These are phyloP conservation scores for Dermatophagoides farinae DNA, from an alignment of 1,140 invertebrate species.

Conservation along the genomic window DNA sequence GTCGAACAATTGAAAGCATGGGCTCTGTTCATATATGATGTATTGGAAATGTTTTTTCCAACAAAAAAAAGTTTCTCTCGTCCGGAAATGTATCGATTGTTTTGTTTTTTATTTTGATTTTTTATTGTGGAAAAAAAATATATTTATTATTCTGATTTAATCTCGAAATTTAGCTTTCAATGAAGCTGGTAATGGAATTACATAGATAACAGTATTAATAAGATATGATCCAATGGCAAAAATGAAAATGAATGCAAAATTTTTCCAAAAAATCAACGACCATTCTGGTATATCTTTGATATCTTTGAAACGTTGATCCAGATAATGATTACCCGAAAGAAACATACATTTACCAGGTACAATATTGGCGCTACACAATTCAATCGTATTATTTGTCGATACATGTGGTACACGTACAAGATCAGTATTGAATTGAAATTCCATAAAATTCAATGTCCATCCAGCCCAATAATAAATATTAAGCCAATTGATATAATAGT, in stretches of 20 bases:
- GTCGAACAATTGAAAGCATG: no score
- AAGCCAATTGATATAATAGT: constrained; percentile 52
- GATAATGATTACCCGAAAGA: constrained; percentile 41
- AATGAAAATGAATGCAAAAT: constrained; percentile 58
- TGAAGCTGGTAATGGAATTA: constrained; percentile 60
- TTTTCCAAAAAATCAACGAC: constrained; percentile 43
- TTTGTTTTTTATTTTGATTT: no score
- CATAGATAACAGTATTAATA: constrained; percentile 60
- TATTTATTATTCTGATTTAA: constrained; percentile 21
- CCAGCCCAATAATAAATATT: constrained; percentile 54
- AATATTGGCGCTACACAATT: constrained; percentile 27
- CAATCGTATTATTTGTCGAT: constrained; percentile 20
- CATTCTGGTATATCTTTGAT: constrained; percentile 17
- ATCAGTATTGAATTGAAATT: constrained; percentile 30
- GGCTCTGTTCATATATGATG: no score
- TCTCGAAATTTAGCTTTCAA: constrained; percentile 73
- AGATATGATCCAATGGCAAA: constrained; percentile 57
- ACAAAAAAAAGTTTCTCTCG: no score
- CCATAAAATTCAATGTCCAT: constrained; percentile 40
- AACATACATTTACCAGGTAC: constrained; percentile 40
- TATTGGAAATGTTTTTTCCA: no score
- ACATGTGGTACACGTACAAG: constrained; percentile 20
- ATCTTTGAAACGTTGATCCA: constrained; percentile 33
- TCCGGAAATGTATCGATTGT: no score
- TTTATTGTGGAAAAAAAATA: no score